Conservation (phyloP, 2,113 vertebrate species). For the Pitta sordida region DNA sequence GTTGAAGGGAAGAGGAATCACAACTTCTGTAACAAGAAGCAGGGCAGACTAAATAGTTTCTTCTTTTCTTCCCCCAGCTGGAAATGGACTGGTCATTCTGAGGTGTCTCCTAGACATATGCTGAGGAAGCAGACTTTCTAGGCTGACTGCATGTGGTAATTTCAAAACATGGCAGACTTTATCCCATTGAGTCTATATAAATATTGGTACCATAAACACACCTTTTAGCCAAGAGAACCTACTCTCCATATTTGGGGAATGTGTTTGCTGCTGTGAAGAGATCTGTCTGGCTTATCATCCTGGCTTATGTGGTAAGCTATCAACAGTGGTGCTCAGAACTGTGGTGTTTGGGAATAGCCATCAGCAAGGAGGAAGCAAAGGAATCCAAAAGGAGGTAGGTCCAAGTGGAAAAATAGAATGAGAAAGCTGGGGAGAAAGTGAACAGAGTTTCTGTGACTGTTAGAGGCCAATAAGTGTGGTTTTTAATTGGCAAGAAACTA, state of each 20-base stretch:
- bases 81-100: background rate
- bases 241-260: fast-evolving
- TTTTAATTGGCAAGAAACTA: too few species aligned
- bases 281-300: background rate
- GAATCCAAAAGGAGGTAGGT: background rate
- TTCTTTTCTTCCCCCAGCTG: background rate
- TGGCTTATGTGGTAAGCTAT: background rate
- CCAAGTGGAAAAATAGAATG: background rate
- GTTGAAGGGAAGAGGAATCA: background rate
- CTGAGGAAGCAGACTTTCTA: background rate
- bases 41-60: background rate
- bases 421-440: background rate
- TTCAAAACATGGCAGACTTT: background rate
- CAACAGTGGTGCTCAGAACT: background rate
- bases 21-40: background rate
- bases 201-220: background rate
- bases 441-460: background rate
- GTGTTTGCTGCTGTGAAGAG: background rate
- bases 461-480: too few species aligned
- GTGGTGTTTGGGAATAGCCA: background rate
- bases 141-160: fast-evolving
- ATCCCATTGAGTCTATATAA: background rate
- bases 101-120: background rate
- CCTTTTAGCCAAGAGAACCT: background rate
- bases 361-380: background rate